These are phyloP conservation scores for Hypomesus transpacificus DNA, from an alignment of 2,113 vertebrate genomes.

Conservation along the genomic window DNA sequence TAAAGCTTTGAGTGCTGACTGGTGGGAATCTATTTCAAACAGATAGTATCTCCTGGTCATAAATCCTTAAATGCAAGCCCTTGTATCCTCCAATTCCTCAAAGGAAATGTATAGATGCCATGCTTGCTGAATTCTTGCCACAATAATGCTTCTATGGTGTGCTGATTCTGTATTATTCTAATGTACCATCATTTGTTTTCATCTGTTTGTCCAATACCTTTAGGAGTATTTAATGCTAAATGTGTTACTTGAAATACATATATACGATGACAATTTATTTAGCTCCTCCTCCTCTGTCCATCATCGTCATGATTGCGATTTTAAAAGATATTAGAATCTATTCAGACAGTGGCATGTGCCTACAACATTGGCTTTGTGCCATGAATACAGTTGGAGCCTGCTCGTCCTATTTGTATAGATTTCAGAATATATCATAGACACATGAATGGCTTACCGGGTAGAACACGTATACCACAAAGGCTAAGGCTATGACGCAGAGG, in stretches of 20 bases:
- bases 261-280: too few species aligned
- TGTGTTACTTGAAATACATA: neutral
- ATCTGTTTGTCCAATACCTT: too few species aligned
- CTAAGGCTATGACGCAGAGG: constrained; percentile 29
- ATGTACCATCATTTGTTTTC: neutral
- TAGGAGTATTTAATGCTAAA: neutral
- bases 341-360: too few species aligned
- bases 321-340: too few species aligned
- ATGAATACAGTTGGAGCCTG: too few species aligned
- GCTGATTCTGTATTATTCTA: neutral
- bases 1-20: neutral
- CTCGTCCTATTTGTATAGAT: too few species aligned
- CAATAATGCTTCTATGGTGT: neutral
- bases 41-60: neutral
- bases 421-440: too few species aligned
- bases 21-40: neutral
- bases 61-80: too few species aligned
- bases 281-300: too few species aligned
- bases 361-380: too few species aligned
- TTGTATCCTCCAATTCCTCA: neutral
- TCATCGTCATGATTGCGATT: too few species aligned
- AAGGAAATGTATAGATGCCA: neutral
- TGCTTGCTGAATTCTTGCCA: neutral
- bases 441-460: too few species aligned
- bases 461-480: constrained; percentile 13